Percentiles rank a stretch among this genome's conserved stretches.
Conservation (phyloP, 2,888 invertebrate species). For the Dynastes grantii region DNA sequence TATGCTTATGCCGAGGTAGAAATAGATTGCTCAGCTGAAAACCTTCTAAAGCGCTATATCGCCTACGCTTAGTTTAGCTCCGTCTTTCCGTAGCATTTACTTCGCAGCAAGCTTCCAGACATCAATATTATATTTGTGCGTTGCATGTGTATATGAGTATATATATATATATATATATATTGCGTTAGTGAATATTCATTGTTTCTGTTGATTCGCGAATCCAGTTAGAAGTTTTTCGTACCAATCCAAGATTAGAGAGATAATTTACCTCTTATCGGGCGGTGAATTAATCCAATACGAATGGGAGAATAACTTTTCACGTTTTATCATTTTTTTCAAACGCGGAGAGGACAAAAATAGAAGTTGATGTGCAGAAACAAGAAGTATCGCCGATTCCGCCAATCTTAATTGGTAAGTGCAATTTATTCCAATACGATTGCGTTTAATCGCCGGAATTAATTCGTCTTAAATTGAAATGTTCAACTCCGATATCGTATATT, state of each 20-base stretch:
- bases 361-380: slow-evolving; percentile 31
- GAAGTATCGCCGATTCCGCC: slow-evolving; percentile 27
- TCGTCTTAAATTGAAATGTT: slow-evolving; percentile 15
- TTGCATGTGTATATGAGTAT: slow-evolving; percentile 18
- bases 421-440: slow-evolving; percentile 4
- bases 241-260: neutral
- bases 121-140: slow-evolving; percentile 27
- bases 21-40: slow-evolving; percentile 44
- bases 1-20: slow-evolving; percentile 25
- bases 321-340: slow-evolving; percentile 19
- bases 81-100: slow-evolving; percentile 24
- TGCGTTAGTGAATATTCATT: slow-evolving; percentile 3
- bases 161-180: slow-evolving; percentile 3
- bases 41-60: slow-evolving; percentile 44
- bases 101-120: slow-evolving; percentile 30
- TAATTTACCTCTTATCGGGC: neutral
- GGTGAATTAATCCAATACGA: neutral
- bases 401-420: slow-evolving; percentile 50
- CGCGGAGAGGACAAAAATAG: slow-evolving; percentile 30
- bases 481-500: neutral
- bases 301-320: slow-evolving; percentile 12
- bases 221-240: slow-evolving; percentile 10
- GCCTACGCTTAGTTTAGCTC: slow-evolving; percentile 44
- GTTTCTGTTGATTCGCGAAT: slow-evolving; percentile 5
- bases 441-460: neutral